Percentiles rank a stretch among this genome's conserved stretches.
Conservation (phyloP, 1,140 invertebrate species). For the Plectrocnemia conspersa region DNA sequence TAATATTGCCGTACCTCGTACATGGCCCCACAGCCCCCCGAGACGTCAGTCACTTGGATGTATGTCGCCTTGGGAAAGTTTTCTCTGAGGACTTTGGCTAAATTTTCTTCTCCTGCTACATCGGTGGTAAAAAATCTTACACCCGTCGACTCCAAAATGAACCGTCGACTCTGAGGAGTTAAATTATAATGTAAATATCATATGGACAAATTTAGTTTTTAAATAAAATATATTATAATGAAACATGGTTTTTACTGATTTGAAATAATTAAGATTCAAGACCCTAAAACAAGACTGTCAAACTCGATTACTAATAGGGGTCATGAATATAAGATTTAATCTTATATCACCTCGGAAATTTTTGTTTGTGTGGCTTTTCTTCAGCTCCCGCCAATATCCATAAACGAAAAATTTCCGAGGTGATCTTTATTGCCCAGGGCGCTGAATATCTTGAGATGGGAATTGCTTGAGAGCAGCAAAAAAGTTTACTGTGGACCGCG, state of each 20-base stretch:
- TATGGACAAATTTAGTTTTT: not conserved
- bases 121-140: no score
- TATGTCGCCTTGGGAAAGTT: constrained; percentile 56
- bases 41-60: constrained; percentile 69
- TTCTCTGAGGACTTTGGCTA: constrained; percentile 17
- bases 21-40: constrained; percentile 85
- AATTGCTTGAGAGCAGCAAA: no score
- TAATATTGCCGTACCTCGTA: constrained; percentile 59
- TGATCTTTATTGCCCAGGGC: no score
- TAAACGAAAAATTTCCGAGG: no score
- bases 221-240: not conserved
- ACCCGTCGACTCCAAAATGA: not conserved
- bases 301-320: no score
- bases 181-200: not conserved
- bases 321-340: no score
- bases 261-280: not conserved
- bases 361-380: no score
- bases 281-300: no score
- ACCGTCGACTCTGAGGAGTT: constrained; percentile 14
- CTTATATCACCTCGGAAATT: no score
- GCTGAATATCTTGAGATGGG: no score
- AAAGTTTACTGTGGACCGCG: no score
- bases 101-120: constrained; percentile 23
- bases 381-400: no score
- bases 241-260: not conserved